A percentile compares a stretch with the other conserved stretches of the same genome.
Evolutionary conservation across 2,888 invertebrate species (phyloP).

Genomic region (Tinea trinotella): DNA sequence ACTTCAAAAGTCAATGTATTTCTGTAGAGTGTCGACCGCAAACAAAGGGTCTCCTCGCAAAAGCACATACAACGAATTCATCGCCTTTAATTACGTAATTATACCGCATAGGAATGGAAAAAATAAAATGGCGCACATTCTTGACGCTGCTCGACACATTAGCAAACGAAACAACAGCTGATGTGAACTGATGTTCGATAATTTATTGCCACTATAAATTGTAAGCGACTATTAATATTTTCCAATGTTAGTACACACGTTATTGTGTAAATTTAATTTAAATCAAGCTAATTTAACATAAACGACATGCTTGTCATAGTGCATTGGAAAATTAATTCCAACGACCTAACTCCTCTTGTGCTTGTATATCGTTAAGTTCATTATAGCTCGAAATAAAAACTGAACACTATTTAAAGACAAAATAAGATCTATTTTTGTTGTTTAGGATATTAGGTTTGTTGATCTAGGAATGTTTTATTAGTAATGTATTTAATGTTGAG

Average conservation of each 20-base stretch:
- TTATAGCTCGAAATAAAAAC: too few species aligned
- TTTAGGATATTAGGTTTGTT: too few species aligned
- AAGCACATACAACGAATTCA: slow-evolving; percentile 48
- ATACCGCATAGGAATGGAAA: slow-evolving; percentile 32
- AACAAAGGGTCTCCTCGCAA: slow-evolving; percentile 58
- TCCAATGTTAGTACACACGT: not conserved
- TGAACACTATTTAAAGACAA: too few species aligned
- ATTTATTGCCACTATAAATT: slow-evolving; percentile 1
- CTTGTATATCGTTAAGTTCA: too few species aligned
- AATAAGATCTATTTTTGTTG: too few species aligned
- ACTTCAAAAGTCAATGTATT: slow-evolving; percentile 39
- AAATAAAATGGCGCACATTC: slow-evolving; percentile 62
- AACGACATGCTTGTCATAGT: not conserved
- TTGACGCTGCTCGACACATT: slow-evolving; percentile 57
- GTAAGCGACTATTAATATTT: not conserved
- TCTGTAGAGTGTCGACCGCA: slow-evolving; percentile 34
- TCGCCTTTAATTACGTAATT: slow-evolving; percentile 70
- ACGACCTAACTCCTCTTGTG: too few species aligned
- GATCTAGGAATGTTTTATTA: too few species aligned
- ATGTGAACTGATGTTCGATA: not conserved
- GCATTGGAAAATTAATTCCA: too few species aligned
- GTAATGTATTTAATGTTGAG: too few species aligned
- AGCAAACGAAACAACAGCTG: slow-evolving; percentile 40
- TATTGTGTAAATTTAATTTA: not conserved
- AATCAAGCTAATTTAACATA: not conserved